Evolutionary conservation across 2,113 vertebrate species (phyloP), one percentile per base, ranked within the genome.

Genomic region (Anguilla rostrata): DNA sequence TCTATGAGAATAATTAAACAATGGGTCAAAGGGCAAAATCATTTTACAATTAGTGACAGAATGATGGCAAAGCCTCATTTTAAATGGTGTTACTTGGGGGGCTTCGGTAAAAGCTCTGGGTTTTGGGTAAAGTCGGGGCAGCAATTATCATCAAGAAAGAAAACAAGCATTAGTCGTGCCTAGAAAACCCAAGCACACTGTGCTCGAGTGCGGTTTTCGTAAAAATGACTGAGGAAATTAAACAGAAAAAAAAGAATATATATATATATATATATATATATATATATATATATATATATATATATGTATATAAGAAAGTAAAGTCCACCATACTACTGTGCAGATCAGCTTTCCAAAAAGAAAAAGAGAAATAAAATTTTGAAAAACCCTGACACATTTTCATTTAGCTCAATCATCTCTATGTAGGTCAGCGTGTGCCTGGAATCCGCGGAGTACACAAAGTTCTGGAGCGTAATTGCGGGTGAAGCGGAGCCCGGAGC

Each of bases 381-480:
- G 3, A 8, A 66, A 66, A 81, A 86, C 49, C 20, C 56, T 85
- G 84, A 49, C 56, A 26, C 86, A 84, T 83, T 89, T 86, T 83
- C 83, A 81, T 79, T 71, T 83, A 79, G 87, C 89, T 91, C 85
- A 90, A 78, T 91, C 85, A 86, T 41, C 83, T 84, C 75, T 90
- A 92, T 93, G 75, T 93, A 92, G 92, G 92, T 90, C 93, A 93
- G 86, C 81, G 29, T 92, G 90, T 90, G 91, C 87, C 87, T 26
- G 86, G 83, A 34, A 83, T 88, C 88, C 43, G 81, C 88, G 78
- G 63, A 11, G 88, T 88, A 85, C 88, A 88, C 84, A 90, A 78
- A 89, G 91, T 91, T 90, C 81, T 90, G 86, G 90, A 90, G 84
- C 89, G 79, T 86, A 87, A 89, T 90, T 86, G 78, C 83, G 84